Conservation (phyloP, 2,113 vertebrate genomes). For the Parus major region DNA sequence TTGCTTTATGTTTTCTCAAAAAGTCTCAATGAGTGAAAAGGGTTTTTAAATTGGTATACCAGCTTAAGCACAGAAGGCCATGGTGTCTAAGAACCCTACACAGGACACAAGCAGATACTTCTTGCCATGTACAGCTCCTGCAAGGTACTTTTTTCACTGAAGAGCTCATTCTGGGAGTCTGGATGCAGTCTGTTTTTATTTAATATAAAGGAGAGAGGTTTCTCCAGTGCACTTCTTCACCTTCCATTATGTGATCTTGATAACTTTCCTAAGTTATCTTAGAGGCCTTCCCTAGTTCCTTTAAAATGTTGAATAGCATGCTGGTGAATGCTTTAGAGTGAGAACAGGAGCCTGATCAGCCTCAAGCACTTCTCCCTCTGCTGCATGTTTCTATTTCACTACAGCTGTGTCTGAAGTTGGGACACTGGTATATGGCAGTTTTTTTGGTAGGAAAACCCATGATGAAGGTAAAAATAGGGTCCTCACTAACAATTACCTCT, state of each 20-base stretch:
- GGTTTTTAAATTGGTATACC: background rate
- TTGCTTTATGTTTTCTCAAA: background rate
- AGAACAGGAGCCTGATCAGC: background rate
- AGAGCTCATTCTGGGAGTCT: background rate
- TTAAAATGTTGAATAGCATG: background rate
- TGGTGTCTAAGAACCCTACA: background rate
- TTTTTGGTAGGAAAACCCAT: background rate
- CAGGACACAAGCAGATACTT: background rate
- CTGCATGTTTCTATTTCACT: background rate
- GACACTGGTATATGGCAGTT: background rate
- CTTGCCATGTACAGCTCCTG: background rate
- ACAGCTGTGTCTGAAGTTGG: background rate
- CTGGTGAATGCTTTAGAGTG: background rate
- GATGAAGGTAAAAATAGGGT: background rate
- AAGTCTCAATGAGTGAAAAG: background rate
- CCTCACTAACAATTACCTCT: background rate
- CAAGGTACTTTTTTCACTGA: background rate
- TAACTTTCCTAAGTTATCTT: background rate
- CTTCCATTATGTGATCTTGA: background rate
- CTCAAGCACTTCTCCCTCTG: background rate
- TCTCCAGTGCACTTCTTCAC: background rate
- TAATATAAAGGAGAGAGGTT: background rate
- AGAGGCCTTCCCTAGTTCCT: background rate
- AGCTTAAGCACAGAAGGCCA: background rate
- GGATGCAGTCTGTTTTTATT: background rate